Percentiles rank a stretch among this genome's conserved stretches.
phyloP scores from a whole-genome alignment of 2,888 invertebrate species.

The Philereme transversata region DNA sequence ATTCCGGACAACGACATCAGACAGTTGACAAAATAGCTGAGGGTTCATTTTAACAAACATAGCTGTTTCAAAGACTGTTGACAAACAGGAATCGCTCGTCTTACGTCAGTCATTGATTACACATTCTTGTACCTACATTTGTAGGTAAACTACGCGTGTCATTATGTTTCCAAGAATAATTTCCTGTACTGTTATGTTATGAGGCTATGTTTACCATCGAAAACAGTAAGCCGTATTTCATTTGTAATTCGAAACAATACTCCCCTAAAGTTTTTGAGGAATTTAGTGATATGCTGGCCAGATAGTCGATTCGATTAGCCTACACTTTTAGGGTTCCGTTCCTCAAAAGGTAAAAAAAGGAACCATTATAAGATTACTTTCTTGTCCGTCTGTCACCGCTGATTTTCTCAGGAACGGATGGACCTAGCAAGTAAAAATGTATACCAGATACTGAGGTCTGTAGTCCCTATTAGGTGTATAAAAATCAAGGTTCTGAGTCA shows the following conservation, averaged over 20 bases:
- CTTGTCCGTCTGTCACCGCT: too few species aligned
- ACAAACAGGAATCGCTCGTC: conserved; percentile 10
- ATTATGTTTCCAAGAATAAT: conserved; percentile 13
- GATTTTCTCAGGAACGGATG: too few species aligned
- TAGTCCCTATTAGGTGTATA: too few species aligned
- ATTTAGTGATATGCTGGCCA: background rate
- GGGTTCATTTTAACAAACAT: too few species aligned
- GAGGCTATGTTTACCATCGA: background rate
- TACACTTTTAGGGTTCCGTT: background rate
- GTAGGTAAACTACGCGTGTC: background rate
- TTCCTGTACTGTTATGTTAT: conserved; percentile 1
- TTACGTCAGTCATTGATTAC: conserved; percentile 20
- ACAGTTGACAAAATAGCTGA: too few species aligned
- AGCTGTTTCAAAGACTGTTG: too few species aligned
- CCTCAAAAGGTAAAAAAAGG: too few species aligned
- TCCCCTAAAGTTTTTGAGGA: background rate
- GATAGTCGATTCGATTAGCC: background rate
- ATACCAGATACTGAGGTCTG: too few species aligned
- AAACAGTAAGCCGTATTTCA: background rate
- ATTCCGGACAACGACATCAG: too few species aligned
- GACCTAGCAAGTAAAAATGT: too few species aligned
- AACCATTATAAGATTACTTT: too few species aligned
- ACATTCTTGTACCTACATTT: background rate
- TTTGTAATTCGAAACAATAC: background rate
- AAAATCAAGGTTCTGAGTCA: too few species aligned